Percentiles rank a stretch among this genome's conserved stretches.
These are phyloP conservation scores for Zingel zingel DNA, from an alignment of 2,113 vertebrate species.

Conservation along the genomic window DNA sequence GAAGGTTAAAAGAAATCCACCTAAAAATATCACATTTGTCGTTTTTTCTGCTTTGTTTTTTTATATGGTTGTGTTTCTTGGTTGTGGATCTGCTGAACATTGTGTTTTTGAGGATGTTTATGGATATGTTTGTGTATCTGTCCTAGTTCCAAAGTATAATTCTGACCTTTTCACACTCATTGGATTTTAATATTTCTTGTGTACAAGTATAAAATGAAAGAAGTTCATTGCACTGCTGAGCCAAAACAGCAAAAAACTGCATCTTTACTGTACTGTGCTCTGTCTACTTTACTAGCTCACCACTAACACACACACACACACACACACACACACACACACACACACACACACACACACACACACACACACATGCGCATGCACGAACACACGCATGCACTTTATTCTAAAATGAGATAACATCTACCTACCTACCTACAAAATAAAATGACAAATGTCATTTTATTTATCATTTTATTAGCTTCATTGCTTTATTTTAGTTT, in stretches of 20 bases:
- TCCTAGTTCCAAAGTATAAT: not conserved
- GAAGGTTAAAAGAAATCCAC: not conserved
- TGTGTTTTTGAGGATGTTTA: not conserved
- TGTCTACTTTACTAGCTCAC: not conserved
- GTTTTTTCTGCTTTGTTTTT: not conserved
- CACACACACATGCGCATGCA: not conserved
- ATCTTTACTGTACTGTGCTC: not conserved
- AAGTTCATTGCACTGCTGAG: not conserved
- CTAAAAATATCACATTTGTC: not conserved
- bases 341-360: not conserved
- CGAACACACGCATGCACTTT: not conserved
- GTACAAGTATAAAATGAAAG: not conserved
- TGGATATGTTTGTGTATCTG: not conserved
- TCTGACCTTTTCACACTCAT: constrained; percentile 1
- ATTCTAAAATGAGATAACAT: not conserved
- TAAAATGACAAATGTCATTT: not conserved
- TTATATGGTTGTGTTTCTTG: not conserved
- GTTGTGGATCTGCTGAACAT: not conserved
- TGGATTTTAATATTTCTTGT: not conserved
- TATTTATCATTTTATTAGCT: too few species aligned
- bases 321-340: not conserved
- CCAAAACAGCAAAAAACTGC: not conserved
- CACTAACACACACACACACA: not conserved
- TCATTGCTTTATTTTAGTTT: not conserved
- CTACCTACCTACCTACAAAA: not conserved